A percentile compares a stretch with the other conserved stretches of the same genome.
These are phyloP conservation scores for Rhopalosiphum padi DNA, from an alignment of 1,140 invertebrate species.

Conservation along the genomic window DNA sequence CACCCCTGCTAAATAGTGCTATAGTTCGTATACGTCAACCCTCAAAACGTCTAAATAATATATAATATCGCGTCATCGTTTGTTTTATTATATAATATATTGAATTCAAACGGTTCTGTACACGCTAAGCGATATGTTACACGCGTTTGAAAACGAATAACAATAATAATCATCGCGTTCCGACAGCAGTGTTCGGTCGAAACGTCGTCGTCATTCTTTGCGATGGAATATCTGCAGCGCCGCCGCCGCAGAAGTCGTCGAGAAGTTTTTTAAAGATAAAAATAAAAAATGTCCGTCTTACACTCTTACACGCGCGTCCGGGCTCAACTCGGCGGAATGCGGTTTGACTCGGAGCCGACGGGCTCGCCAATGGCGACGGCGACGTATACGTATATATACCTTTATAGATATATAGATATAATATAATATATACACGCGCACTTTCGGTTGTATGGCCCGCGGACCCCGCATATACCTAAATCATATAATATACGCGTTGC, in stretches of 20 bases:
- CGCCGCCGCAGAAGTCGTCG: background rate
- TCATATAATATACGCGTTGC: background rate
- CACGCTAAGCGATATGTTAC: background rate
- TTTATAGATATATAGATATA: background rate
- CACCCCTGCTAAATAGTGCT: too few relatives aligned
- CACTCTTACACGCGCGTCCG: background rate
- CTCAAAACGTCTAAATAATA: too few relatives aligned
- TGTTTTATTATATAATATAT: too few relatives aligned
- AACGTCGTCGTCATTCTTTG: background rate
- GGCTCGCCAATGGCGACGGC: background rate
- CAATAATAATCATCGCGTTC: background rate
- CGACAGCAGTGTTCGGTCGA: background rate
- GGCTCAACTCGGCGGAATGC: background rate
- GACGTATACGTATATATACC: background rate
- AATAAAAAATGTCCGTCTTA: background rate
- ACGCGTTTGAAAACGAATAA: too few relatives aligned
- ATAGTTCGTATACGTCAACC: too few relatives aligned
- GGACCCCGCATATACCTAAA: background rate
- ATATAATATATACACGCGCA: background rate
- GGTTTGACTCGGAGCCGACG: slow-evolving; percentile 1
- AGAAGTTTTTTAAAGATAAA: background rate
- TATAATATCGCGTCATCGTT: too few relatives aligned
- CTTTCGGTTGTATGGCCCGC: slow-evolving; percentile 9
- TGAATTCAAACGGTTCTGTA: too few relatives aligned
- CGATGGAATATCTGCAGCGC: background rate